Conservation (phyloP, 2,888 invertebrate genomes). For the Petrophora chlorosata region DNA sequence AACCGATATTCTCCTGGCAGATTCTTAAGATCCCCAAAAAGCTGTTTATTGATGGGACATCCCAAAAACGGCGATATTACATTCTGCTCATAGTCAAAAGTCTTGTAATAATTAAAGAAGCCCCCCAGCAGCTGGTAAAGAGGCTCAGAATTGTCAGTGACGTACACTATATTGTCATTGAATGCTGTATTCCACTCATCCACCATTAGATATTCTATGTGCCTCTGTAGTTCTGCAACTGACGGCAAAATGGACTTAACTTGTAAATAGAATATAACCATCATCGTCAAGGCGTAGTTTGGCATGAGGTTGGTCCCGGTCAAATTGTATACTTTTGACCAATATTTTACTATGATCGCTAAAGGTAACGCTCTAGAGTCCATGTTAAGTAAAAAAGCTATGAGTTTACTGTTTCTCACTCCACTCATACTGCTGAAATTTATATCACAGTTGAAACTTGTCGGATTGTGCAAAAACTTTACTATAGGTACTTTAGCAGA, state of each 20-base stretch:
- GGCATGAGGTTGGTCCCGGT: slow-evolving; percentile 83
- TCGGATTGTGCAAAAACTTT: slow-evolving; percentile 86
- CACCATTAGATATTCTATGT: slow-evolving; percentile 48
- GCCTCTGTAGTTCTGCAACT: slow-evolving; percentile 71
- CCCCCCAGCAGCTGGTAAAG: slow-evolving; percentile 81
- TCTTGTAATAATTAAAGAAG: slow-evolving; percentile 86
- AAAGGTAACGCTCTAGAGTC: slow-evolving; percentile 84
- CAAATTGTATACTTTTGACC: slow-evolving; percentile 86
- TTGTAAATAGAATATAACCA: slow-evolving; percentile 89
- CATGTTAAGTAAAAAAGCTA: slow-evolving; percentile 80
- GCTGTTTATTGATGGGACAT: slow-evolving; percentile 56
- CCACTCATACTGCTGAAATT: slow-evolving; percentile 87
- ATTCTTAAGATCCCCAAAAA: slow-evolving; percentile 50
- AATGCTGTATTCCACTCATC: slow-evolving; percentile 86
- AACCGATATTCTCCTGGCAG: slow-evolving; percentile 55
- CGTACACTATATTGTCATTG: slow-evolving; percentile 31
- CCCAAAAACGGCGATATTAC: slow-evolving; percentile 86
- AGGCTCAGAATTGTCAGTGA: slow-evolving; percentile 34
- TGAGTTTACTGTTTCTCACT: slow-evolving; percentile 86
- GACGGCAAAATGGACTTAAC: slow-evolving; percentile 83
- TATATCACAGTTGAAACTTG: slow-evolving; percentile 86
- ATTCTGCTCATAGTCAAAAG: slow-evolving; percentile 79
- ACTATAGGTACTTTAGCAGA: slow-evolving; percentile 90
- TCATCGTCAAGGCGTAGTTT: slow-evolving; percentile 86
- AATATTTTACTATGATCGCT: slow-evolving; percentile 88